These are phyloP conservation scores for Papilio glaucus DNA, from an alignment of 1,140 invertebrate species.

Conservation along the genomic window DNA sequence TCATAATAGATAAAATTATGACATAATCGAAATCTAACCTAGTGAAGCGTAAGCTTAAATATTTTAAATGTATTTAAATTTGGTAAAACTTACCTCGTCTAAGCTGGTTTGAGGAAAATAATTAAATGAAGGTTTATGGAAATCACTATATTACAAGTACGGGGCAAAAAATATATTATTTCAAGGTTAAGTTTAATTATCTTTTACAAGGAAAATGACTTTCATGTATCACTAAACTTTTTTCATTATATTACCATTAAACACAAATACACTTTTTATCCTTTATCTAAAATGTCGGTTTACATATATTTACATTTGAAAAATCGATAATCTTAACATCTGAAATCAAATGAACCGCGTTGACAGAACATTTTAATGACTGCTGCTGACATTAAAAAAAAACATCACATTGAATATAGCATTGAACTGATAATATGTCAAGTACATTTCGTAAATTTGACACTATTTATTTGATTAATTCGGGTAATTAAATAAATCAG, in stretches of 20 bases:
- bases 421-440: background rate
- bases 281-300: background rate
- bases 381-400: background rate
- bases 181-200: constrained; percentile 29
- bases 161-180: constrained; percentile 10
- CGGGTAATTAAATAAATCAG: background rate
- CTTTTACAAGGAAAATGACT: background rate
- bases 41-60: background rate
- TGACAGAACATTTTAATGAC: constrained; percentile 24
- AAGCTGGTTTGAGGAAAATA: background rate
- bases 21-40: constrained; percentile 10
- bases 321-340: constrained; percentile 15
- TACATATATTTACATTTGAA: background rate
- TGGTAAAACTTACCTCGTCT: background rate
- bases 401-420: background rate
- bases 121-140: background rate
- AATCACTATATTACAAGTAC: background rate
- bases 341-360: constrained; percentile 37
- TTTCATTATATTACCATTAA: background rate
- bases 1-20: background rate
- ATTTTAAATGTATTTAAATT: background rate
- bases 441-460: background rate
- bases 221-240: background rate
- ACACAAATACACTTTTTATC: background rate
- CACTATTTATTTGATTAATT: background rate